phyloP scores from a whole-genome alignment of 2,113 vertebrate genomes.

The Colius striatus region DNA sequence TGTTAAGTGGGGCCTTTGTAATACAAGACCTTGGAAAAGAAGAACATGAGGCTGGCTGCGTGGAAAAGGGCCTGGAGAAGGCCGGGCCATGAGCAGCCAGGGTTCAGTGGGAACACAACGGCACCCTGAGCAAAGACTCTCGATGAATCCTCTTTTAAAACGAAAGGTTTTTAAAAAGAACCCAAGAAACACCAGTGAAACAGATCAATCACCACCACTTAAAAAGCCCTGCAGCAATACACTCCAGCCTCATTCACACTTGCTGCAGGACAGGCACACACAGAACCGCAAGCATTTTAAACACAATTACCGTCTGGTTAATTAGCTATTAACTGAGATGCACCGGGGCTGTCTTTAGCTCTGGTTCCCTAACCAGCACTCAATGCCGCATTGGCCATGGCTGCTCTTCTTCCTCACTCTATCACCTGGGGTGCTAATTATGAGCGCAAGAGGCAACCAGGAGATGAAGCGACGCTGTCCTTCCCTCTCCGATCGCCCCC shows the following conservation, averaged over 20 bases:
- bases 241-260: background rate
- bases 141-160: background rate
- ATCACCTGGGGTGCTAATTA: rapidly evolving
- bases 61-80: background rate
- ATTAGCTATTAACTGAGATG: background rate
- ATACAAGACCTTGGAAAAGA: background rate
- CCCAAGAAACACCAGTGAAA: background rate
- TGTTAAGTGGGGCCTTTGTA: rapidly evolving
- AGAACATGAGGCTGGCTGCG: background rate
- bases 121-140: background rate
- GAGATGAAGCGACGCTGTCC: background rate
- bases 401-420: background rate
- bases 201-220: rapidly evolving
- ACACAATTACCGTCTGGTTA: rapidly evolving
- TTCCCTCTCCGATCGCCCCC: no score
- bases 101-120: background rate
- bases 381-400: rapidly evolving
- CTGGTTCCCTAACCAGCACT: background rate
- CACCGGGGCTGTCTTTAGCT: rapidly evolving
- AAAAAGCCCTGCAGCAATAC: background rate
- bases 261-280: background rate
- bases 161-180: background rate
- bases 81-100: rapidly evolving
- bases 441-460: rapidly evolving
- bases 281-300: background rate